Conservation (phyloP, 2,113 vertebrate genomes). For the Peromyscus maniculatus region DNA sequence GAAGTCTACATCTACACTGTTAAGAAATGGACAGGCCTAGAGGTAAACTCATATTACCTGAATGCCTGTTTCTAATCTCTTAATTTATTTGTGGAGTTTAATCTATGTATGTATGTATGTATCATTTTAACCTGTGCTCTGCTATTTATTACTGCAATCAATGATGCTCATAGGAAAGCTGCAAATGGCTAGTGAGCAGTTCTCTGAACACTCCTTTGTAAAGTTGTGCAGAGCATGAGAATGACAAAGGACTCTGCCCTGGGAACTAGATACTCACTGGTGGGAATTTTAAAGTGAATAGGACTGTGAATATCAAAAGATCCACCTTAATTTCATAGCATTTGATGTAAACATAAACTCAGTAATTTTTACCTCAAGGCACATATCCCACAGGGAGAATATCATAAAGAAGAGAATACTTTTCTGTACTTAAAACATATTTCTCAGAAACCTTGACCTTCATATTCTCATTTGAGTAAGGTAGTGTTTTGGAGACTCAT, state of each 20-base stretch:
- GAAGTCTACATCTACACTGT: not conserved
- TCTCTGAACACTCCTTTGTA: not conserved
- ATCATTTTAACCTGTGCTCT: not conserved
- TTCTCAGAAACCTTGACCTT: not conserved
- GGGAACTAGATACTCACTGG: not conserved
- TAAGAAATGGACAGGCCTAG: not conserved
- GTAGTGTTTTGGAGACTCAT: not conserved
- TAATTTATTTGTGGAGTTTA: not conserved
- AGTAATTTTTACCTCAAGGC: slow-evolving; percentile 14
- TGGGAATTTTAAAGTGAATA: not conserved
- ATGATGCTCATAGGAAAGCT: not conserved
- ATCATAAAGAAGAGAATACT: not conserved
- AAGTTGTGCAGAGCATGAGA: not conserved
- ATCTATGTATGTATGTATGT: not conserved
- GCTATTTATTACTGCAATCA: not conserved
- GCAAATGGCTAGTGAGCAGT: not conserved
- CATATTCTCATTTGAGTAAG: not conserved
- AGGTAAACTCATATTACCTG: not conserved
- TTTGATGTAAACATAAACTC: not conserved
- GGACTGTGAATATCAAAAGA: not conserved
- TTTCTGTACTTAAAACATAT: not conserved
- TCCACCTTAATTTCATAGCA: not conserved
- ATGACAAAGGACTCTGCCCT: not conserved
- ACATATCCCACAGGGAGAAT: not conserved
- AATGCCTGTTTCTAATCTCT: not conserved